Percentiles rank a stretch among this genome's conserved stretches.
These are phyloP conservation scores for Tinea trinotella DNA, from an alignment of 2,888 invertebrate species.

Conservation along the genomic window DNA sequence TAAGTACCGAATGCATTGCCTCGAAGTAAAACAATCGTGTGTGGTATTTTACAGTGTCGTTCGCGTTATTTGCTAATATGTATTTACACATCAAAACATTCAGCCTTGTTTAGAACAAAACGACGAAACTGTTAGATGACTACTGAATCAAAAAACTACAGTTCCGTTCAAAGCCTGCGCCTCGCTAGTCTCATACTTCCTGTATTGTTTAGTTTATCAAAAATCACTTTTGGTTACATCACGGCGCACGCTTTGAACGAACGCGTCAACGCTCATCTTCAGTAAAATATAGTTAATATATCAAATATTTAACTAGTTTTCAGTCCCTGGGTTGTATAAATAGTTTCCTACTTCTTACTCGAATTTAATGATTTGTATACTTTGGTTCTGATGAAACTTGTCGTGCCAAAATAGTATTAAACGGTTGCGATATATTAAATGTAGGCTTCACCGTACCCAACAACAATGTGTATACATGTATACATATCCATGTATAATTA, in stretches of 20 bases:
- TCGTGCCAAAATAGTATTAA: constrained; percentile 72
- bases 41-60: constrained; percentile 4
- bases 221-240: constrained; percentile 41
- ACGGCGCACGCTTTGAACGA: constrained; percentile 62
- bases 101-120: constrained; percentile 43
- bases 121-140: constrained; percentile 24
- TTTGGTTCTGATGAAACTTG: constrained; percentile 72
- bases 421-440: constrained; percentile 71
- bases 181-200: constrained; percentile 59
- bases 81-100: constrained; percentile 38
- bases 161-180: constrained; percentile 57
- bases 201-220: constrained; percentile 42
- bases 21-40: constrained; percentile 21
- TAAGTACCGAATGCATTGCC: constrained; percentile 5
- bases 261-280: constrained; percentile 48
- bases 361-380: constrained; percentile 72
- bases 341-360: constrained; percentile 71
- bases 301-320: constrained; percentile 72
- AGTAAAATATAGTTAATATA: constrained; percentile 70
- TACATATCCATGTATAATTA: constrained; percentile 72
- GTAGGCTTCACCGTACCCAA: constrained; percentile 68
- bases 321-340: constrained; percentile 72
- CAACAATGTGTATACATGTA: constrained; percentile 73
- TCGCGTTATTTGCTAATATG: constrained; percentile 13
- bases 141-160: constrained; percentile 35